Base-by-base conservation (phyloP, 2,797 vertebrate genomes). In the Falco columbarius region DNA sequence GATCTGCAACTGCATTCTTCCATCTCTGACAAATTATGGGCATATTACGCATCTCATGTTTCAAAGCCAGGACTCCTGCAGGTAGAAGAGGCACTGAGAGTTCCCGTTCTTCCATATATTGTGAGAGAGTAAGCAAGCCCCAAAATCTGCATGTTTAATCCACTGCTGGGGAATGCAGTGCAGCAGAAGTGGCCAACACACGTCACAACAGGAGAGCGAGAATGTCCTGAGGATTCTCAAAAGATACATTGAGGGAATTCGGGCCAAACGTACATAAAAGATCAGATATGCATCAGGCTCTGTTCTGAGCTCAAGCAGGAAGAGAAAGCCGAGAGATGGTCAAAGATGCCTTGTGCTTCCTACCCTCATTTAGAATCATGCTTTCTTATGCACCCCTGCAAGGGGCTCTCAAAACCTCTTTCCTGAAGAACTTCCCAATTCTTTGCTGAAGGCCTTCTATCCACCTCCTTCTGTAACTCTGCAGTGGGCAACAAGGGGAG, bases 281-380 rank as follows among this genome's bases (percentile, higher is more conserved):
- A 59, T 27, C 34, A 32, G 27, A 4, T 26, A 14, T 3, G 23
- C 72, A 22, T 6, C 19, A 89, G 66, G 32, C 29, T 87, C 32
- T 94, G 66, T 72, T 81, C 62, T 66, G 71, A 84, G 77, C 49
- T 94, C 71, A 58, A 51, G 62, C 20, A 73, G 51, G 42, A 80
- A 30, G 54, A 72, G 40, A n/a, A 10, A 65, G 47, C 63, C 70
- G 55, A 86, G 27, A 36, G 52, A 75, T 7, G 5, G 34, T 71
- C 65, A 72, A 27, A 89, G 49, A 52, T 34, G 22, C 56, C 46
- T 67, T 38, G 40, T 7, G 12, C 26, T 90, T 84, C 24, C 44
- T 59, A 49, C 70, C 36, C 55, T 91, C 67, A 66, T 44, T 89
- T 49, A 40, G 59, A 82, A 70, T 84, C 18, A 30, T 3, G 7